Conservation (phyloP, 2,113 vertebrate species). For the Reinhardtius hippoglossoides region DNA sequence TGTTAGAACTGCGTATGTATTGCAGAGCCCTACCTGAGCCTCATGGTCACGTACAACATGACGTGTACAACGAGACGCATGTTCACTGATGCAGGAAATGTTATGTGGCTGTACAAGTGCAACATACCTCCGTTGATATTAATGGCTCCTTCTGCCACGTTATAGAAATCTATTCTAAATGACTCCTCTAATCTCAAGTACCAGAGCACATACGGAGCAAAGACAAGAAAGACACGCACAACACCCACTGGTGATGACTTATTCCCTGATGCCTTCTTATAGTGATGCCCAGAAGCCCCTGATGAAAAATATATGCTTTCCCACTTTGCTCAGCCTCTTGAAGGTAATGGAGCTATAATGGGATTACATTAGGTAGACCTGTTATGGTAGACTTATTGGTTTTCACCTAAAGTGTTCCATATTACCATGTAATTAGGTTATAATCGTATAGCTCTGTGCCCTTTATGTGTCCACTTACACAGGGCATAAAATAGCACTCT, state of each 20-base stretch:
- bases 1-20: not conserved
- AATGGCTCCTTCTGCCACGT: not conserved
- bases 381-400: slow-evolving; percentile 79
- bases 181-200: slow-evolving; percentile 9
- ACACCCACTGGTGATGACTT: slow-evolving; percentile 49
- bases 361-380: slow-evolving; percentile 77
- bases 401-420: slow-evolving; percentile 83
- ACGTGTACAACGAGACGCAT: not conserved
- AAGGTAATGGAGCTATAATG: slow-evolving; percentile 78
- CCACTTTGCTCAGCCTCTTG: slow-evolving; percentile 67
- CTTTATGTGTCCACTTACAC: slow-evolving; percentile 71
- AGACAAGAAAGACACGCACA: slow-evolving; percentile 31
- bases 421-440: slow-evolving; percentile 79
- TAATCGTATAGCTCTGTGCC: slow-evolving; percentile 57
- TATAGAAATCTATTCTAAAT: slow-evolving; percentile 25
- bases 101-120: not conserved
- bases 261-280: slow-evolving; percentile 65
- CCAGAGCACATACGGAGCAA: slow-evolving; percentile 28
- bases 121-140: slow-evolving; percentile 5
- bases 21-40: slow-evolving; percentile 1
- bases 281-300: slow-evolving; percentile 61
- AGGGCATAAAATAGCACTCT: slow-evolving; percentile 62
- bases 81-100: slow-evolving; percentile 4
- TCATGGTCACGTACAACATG: slow-evolving; percentile 15
- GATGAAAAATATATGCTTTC: slow-evolving; percentile 73